Evolutionary conservation across 2,797 vertebrate species (phyloP), one percentile per base, ranked within the genome.

Genomic region (Hypotaenidia okinawae): DNA sequence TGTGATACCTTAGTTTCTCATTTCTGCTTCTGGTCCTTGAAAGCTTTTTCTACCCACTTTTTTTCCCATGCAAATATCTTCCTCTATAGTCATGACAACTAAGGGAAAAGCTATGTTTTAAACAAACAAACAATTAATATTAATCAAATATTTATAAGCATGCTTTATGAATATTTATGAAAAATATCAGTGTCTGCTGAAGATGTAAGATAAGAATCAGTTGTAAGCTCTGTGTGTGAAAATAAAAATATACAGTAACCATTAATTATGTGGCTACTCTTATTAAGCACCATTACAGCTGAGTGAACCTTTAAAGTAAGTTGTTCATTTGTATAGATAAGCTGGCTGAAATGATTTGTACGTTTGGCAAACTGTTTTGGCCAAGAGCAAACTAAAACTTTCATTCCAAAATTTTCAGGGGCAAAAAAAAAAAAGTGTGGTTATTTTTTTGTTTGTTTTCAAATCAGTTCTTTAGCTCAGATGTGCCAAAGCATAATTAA

Each of bases 51-150:
- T 41, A 43, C 70, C 41, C 9, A 24, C 2, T 7, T 89, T 91
- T 86, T 87, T 70, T 5, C 57, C 49, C 33, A 27, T 83, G 61
- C 2, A 68, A 88, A 80, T 72, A 61, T 25, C 27, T 89, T 93
- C 18, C 41, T 89, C 54, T 84, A 72, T 68, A 92, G 64, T 78
- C 64, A 72, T 30, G 89, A 89, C 66, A 93, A 69, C 22, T 64
- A 72, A 95, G 68, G 55, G 23, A 75, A 91, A 91, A 83, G 7
- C 41, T 83, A 21, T 66, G 82, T 72, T 93, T 83, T 74, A 93
- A 89, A 85, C 39, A 95, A 95, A 79, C 74, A 93, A 93, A 77
- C 78, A 90, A 89, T 97, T 94, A 95, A 84, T 94, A 85, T 58
- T 92, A 91, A 93, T 92, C 58, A 96, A 92, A 87, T 94, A 93